Conservation (phyloP, 1,140 invertebrate genomes). For the Drosophila arawakana region DNA sequence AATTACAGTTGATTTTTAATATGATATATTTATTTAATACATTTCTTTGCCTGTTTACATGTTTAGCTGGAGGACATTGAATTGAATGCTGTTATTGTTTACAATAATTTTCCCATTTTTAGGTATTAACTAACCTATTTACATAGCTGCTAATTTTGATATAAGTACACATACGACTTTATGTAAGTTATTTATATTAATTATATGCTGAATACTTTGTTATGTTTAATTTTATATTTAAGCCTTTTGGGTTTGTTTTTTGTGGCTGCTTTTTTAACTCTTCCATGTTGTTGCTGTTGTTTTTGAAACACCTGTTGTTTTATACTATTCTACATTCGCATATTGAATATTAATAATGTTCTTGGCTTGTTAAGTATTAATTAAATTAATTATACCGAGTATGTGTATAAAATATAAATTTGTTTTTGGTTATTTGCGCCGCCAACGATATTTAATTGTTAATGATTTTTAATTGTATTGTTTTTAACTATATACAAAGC, state of each 20-base stretch:
- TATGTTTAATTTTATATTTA: slow-evolving; percentile 56
- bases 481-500: slow-evolving; percentile 75
- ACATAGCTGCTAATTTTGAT: slow-evolving; percentile 72
- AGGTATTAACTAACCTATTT: slow-evolving; percentile 60
- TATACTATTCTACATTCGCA: slow-evolving; percentile 66
- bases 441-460: neutral
- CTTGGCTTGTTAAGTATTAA: slow-evolving; percentile 30
- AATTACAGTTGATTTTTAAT: slow-evolving; percentile 23
- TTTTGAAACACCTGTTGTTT: slow-evolving; percentile 78
- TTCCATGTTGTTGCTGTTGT: slow-evolving; percentile 33
- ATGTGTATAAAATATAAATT: slow-evolving; percentile 63
- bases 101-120: slow-evolving; percentile 51
- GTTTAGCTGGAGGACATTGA: slow-evolving; percentile 80
- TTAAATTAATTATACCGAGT: slow-evolving; percentile 17
- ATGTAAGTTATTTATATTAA: slow-evolving; percentile 16
- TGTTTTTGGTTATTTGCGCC: slow-evolving; percentile 42
- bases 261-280: neutral
- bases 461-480: neutral
- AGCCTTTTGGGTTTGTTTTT: slow-evolving; percentile 42
- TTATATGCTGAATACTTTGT: slow-evolving; percentile 41
- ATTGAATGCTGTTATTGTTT: slow-evolving; percentile 79
- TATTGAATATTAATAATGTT: slow-evolving; percentile 45
- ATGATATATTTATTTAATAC: slow-evolving; percentile 65
- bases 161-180: slow-evolving; percentile 38
- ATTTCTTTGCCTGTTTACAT: slow-evolving; percentile 67